Base-by-base conservation (phyloP, 2,113 vertebrate genomes). In the Onychostruthus taczanowskii region DNA sequence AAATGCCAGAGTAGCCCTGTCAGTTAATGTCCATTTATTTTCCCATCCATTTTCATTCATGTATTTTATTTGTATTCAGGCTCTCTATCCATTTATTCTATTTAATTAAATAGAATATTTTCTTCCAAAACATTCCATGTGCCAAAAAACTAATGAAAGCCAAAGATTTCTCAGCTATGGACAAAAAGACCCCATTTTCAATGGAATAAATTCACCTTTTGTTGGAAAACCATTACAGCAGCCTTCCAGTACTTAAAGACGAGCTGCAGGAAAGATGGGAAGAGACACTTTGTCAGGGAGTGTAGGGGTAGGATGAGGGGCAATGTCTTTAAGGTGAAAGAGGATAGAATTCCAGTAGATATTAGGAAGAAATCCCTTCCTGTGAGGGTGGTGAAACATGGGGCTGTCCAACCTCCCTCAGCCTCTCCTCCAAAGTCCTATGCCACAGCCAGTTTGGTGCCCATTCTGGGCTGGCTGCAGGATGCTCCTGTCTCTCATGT, bases 61-160 rank as follows among this genome's bases (percentile, higher is more conserved):
- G 47, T 46, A 43, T 63, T 90, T 62, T 86, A 58, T 74, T 90
- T 77, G 62, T 31, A 16, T 67, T 84, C 43, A 67, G 49, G 7
- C 39, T 78, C 24, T 86, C 30, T 73, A 61, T 50, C 30, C 47
- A 39, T 7, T 75, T 74, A 75, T 86, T 64, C n/a, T 62, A 37
- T 87, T 81, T 86, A 49, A 86, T 84, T 63, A 84, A 90, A 88
- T 37, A 77, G 47, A 55, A 16, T 81, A 44, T 81, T 93, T 95
- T 93, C 27, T 90, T 84, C 31, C 47, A 92, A 68, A 64, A 70
- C 30, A 5, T 80, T 66, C 20, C 7, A 27, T 77, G 46, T 77
- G 62, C 49, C 70, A 91, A 76, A 84, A 84, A 85, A 26, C 11
- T 66, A 85, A 85, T 35, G 70, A 76, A 93, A 90, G 37, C n/a